phyloP scores from a whole-genome alignment of 2,797 vertebrate genomes.

The Myiothlypis chrysogaster region DNA sequence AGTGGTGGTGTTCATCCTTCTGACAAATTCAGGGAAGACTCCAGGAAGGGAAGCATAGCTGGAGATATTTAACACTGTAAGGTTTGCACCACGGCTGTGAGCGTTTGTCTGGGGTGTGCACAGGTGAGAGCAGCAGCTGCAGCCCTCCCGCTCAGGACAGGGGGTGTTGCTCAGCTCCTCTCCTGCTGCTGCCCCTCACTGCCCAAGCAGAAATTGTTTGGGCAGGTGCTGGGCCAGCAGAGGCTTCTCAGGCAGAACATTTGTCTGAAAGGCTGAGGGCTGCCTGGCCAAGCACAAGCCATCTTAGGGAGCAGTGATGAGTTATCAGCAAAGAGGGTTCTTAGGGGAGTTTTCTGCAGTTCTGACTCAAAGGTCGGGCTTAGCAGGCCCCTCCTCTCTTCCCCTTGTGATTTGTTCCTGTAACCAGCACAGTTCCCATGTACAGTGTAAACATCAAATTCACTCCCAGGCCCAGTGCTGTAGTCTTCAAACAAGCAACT shows the following conservation, averaged over 20 bases:
- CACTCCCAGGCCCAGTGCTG: background rate
- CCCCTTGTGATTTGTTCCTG: background rate
- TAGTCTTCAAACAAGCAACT: background rate
- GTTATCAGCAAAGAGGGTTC: background rate
- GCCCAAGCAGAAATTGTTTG: background rate
- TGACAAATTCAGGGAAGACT: constrained; percentile 31
- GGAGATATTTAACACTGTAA: background rate
- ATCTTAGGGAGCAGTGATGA: background rate
- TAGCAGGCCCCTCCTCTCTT: background rate
- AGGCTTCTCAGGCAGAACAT: background rate
- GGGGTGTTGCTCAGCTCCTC: background rate
- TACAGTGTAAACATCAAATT: background rate
- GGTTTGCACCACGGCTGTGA: background rate
- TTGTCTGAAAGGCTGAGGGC: background rate
- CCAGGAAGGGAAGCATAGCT: constrained; percentile 6
- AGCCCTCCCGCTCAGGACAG: background rate
- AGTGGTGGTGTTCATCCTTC: background rate
- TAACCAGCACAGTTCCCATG: background rate
- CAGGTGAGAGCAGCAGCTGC: background rate
- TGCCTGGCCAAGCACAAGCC: background rate
- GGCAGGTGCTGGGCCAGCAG: background rate
- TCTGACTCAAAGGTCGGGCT: background rate
- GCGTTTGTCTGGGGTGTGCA: background rate
- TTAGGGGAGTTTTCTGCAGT: background rate
- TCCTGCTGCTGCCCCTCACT: background rate